Evolutionary conservation across 1,140 invertebrate genomes (phyloP).

Genomic region (Caenorhabditis inopinata): DNA sequence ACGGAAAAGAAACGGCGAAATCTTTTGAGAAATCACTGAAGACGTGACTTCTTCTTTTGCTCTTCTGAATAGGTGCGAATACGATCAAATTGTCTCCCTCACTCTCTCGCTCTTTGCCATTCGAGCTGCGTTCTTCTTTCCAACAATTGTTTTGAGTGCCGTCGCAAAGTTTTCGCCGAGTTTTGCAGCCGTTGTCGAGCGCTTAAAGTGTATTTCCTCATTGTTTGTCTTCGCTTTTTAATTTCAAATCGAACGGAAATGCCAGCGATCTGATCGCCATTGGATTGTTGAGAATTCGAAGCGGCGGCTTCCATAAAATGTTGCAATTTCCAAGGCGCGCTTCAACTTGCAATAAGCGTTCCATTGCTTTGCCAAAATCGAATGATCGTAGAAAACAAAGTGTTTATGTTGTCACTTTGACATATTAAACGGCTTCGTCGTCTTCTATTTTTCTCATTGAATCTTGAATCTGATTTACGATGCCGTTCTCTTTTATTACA

Average conservation of each 20-base stretch:
- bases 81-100: conserved; percentile 10
- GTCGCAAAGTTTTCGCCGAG: no score
- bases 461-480: neutral
- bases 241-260: no score
- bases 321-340: no score
- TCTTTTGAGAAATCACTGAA: neutral
- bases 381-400: conserved; percentile 3
- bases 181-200: no score
- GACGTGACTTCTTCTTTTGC: conserved; percentile 8
- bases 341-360: no score
- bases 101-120: neutral
- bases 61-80: conserved; percentile 8
- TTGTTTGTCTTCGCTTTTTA: no score
- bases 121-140: neutral
- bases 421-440: conserved; percentile 22
- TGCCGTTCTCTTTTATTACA: neutral
- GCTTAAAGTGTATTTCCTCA: no score
- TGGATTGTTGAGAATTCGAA: no score
- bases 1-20: neutral
- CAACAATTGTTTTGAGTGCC: no score
- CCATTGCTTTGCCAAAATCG: neutral
- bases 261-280: no score
- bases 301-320: no score
- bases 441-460: neutral
- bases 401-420: conserved; percentile 31